Evolutionary conservation across 2,797 vertebrate genomes (phyloP).

Genomic region (Ambastaia sidthimunki): DNA sequence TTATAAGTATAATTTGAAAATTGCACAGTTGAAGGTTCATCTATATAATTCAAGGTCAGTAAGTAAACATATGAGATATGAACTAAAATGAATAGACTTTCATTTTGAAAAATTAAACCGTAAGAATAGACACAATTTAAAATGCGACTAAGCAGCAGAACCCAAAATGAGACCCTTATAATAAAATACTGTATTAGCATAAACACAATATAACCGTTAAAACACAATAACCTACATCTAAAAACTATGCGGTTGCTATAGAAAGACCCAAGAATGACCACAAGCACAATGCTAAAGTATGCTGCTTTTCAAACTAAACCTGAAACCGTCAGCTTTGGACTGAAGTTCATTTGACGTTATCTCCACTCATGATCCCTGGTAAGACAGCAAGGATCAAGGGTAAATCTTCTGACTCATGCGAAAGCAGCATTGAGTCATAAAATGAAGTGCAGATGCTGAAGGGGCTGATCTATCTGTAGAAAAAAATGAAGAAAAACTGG

Average conservation of each 20-base stretch:
- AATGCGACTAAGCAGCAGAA: constrained; percentile 12
- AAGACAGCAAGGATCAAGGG: not conserved
- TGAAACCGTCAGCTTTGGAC: not conserved
- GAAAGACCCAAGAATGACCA: not conserved
- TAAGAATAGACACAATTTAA: not conserved
- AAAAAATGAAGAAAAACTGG: not conserved
- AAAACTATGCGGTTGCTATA: not conserved
- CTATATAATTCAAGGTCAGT: not conserved
- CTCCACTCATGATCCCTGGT: not conserved
- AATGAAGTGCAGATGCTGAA: constrained; percentile 5
- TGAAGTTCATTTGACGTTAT: not conserved
- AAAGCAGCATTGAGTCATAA: constrained; percentile 17
- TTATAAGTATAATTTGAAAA: not conserved
- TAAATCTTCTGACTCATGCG: constrained; percentile 12
- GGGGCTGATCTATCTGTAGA: constrained; percentile 28
- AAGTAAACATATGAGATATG: not conserved
- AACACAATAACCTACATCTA: not conserved
- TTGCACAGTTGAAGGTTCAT: not conserved
- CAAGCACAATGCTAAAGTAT: not conserved
- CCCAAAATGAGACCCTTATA: not conserved
- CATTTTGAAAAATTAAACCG: not conserved
- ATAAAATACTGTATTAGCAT: constrained; percentile 23
- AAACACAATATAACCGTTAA: constrained; percentile 16
- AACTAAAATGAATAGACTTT: not conserved
- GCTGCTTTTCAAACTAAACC: constrained; percentile 2